phyloP scores from a whole-genome alignment of 1,140 invertebrate species.

The Papilio polyxenes region DNA sequence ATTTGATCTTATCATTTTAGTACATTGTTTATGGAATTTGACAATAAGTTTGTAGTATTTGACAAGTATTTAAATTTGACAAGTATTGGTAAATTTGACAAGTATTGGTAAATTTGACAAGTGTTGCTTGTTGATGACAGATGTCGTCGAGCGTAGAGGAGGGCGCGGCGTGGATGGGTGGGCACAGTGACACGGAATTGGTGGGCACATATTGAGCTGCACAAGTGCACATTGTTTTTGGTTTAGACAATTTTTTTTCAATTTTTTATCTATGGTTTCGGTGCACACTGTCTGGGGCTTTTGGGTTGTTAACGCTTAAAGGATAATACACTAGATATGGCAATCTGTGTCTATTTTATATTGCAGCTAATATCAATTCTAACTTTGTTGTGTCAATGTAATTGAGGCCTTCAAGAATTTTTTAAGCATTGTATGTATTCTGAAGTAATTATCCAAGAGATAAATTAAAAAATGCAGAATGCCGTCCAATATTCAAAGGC shows the following conservation, averaged over 20 bases:
- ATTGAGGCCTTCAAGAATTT: too few relatives aligned
- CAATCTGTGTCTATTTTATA: too few relatives aligned
- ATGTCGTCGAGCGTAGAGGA: slow-evolving; percentile 78
- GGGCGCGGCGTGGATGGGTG: slow-evolving; percentile 66
- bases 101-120: slow-evolving; percentile 30
- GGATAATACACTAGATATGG: neutral
- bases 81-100: slow-evolving; percentile 15
- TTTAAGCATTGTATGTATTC: too few relatives aligned
- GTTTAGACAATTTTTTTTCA: slow-evolving; percentile 55
- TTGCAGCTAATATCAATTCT: too few relatives aligned
- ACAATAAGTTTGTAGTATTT: neutral
- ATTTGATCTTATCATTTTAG: too few relatives aligned
- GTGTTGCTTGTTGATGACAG: slow-evolving; percentile 52
- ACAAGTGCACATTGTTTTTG: slow-evolving; percentile 54
- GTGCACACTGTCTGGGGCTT: slow-evolving; percentile 39
- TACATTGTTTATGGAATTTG: too few relatives aligned
- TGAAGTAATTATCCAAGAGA: too few relatives aligned
- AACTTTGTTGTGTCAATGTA: too few relatives aligned
- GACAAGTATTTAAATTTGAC: neutral
- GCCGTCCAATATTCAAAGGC: too few relatives aligned
- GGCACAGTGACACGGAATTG: slow-evolving; percentile 75
- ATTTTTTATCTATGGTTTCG: slow-evolving; percentile 43
- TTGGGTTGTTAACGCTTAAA: slow-evolving; percentile 10
- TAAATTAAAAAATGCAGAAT: too few relatives aligned
- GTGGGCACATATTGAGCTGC: slow-evolving; percentile 70